Evolutionary conservation across 2,797 vertebrate species (phyloP).

Genomic region (Mormyrus hasselquistii): DNA sequence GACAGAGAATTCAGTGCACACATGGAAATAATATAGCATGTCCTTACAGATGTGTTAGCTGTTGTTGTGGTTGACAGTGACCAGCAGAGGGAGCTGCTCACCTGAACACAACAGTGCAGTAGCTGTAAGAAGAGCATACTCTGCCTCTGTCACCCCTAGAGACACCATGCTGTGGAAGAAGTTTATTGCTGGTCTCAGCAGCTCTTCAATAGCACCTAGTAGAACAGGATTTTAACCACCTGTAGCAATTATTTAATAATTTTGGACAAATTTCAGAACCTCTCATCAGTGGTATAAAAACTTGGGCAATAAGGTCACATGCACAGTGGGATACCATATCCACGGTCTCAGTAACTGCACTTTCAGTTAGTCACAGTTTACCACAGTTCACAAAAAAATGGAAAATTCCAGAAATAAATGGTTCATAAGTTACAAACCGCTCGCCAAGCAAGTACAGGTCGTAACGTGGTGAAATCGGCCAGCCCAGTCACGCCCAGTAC

Average conservation of each 20-base stretch:
- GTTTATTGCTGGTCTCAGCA: constrained; percentile 74
- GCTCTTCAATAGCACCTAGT: constrained; percentile 73
- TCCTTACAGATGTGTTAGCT: neutral
- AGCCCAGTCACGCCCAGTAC: neutral
- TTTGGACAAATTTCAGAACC: neutral
- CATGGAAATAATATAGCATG: neutral
- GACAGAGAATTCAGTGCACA: neutral
- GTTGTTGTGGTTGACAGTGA: neutral
- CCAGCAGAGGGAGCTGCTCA: constrained; percentile 44
- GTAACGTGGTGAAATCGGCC: neutral
- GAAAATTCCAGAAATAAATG: neutral
- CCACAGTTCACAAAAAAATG: neutral
- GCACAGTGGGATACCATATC: neutral
- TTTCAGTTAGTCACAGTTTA: neutral
- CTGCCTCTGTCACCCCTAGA: constrained; percentile 72
- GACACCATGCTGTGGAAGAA: constrained; percentile 88
- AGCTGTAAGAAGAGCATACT: constrained; percentile 82
- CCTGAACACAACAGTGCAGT: constrained; percentile 87
- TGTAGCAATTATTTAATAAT: neutral
- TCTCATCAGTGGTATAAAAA: neutral
- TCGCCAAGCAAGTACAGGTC: neutral
- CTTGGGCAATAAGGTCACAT: neutral
- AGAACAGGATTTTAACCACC: neutral
- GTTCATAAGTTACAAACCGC: neutral
- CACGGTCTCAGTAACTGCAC: neutral